Conservation (phyloP, 2,888 invertebrate species). For the Matsumyia berberina region DNA sequence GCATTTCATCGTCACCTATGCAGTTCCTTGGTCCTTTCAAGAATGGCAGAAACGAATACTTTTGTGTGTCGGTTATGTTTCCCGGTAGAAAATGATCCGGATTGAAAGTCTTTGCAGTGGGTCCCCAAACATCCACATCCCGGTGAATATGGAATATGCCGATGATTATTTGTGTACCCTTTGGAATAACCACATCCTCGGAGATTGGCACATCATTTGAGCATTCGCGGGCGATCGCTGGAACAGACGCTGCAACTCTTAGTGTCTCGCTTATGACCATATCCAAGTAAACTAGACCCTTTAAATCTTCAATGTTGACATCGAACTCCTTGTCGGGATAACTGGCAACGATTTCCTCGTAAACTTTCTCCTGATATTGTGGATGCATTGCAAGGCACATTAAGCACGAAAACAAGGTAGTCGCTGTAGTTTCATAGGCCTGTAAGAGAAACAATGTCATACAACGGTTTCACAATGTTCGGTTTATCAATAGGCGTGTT, state of each 20-base stretch:
- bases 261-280: slow-evolving; percentile 78
- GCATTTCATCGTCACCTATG: too few relatives aligned
- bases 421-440: slow-evolving; percentile 79
- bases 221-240: slow-evolving; percentile 73
- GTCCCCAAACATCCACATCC: slow-evolving; percentile 78
- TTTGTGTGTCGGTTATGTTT: slow-evolving; percentile 72
- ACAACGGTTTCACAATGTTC: neutral
- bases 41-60: slow-evolving; percentile 79
- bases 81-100: slow-evolving; percentile 78
- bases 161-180: slow-evolving; percentile 62
- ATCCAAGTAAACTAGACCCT: slow-evolving; percentile 77
- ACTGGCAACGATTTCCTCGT: slow-evolving; percentile 78
- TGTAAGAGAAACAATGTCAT: slow-evolving; percentile 21
- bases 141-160: slow-evolving; percentile 77
- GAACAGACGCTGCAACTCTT: slow-evolving; percentile 77
- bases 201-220: slow-evolving; percentile 59
- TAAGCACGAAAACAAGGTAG: slow-evolving; percentile 77
- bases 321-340: slow-evolving; percentile 77
- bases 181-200: slow-evolving; percentile 71
- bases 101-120: slow-evolving; percentile 77
- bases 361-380: slow-evolving; percentile 77
- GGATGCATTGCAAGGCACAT: slow-evolving; percentile 78
- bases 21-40: slow-evolving; percentile 79
- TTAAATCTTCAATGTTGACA: slow-evolving; percentile 73
- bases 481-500: too few relatives aligned